Percentiles rank a stretch among this genome's conserved stretches.
phyloP scores from a whole-genome alignment of 1,140 invertebrate genomes.

The Drosophila kohkoa region DNA sequence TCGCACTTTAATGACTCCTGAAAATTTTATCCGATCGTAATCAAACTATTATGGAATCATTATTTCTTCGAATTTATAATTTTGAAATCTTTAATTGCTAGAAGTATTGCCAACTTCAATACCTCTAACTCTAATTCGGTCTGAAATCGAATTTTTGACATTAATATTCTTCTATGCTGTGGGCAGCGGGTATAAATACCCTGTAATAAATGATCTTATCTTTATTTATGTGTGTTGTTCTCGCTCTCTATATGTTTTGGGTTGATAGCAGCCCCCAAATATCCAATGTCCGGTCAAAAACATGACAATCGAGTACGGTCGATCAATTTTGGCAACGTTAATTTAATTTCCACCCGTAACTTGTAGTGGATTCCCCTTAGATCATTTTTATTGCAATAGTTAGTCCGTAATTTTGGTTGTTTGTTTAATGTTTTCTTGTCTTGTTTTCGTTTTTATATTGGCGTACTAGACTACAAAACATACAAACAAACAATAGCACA shows the following conservation, averaged over 20 bases:
- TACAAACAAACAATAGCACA: slow-evolving; percentile 28
- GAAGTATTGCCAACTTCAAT: too few species aligned
- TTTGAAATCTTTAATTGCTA: too few species aligned
- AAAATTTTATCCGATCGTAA: too few species aligned
- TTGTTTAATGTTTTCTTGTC: slow-evolving; percentile 58
- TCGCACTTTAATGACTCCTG: too few species aligned
- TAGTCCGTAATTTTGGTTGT: slow-evolving; percentile 58
- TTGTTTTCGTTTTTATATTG: slow-evolving; percentile 41
- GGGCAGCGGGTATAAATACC: slow-evolving; percentile 8
- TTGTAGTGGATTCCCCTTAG: slow-evolving; percentile 62
- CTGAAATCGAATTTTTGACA: too few species aligned
- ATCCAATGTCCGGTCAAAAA: slow-evolving; percentile 23
- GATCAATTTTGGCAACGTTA: neutral
- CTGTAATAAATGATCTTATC: slow-evolving; percentile 45
- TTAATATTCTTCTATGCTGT: too few species aligned
- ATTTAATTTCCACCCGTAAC: slow-evolving; percentile 52
- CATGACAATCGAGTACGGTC: slow-evolving; percentile 2
- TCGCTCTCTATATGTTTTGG: slow-evolving; percentile 23
- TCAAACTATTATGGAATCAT: too few species aligned
- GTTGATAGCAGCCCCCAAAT: slow-evolving; percentile 14
- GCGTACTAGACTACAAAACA: slow-evolving; percentile 16
- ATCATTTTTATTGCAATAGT: slow-evolving; percentile 49
- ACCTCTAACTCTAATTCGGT: too few species aligned
- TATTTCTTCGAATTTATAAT: too few species aligned
- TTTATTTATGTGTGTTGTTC: slow-evolving; percentile 41